Evolutionary conservation across 2,797 vertebrate species (phyloP), one percentile per base, ranked within the genome.

Genomic region (Phrynocephalus guinanensis): DNA sequence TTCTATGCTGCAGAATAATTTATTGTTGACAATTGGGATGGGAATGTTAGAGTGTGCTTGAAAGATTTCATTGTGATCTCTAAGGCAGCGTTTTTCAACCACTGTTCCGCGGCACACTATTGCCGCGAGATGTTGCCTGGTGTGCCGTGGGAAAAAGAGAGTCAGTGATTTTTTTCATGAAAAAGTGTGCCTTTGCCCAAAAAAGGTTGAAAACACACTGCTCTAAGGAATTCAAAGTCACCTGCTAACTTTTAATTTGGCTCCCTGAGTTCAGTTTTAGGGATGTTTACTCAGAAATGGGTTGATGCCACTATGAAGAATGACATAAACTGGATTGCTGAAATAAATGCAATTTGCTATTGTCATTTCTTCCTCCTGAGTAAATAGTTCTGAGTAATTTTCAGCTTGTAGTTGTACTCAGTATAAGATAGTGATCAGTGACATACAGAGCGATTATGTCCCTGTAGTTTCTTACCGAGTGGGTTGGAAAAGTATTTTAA

Each of bases 311-410:
- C 16, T 18, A 79, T 20, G 18, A 18, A 30, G 52, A 30, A 79
- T 20, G 15, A 5, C 60, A 56, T 30, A 60, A 70, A 9, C 84
- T 84, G 87, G 89, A 89, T 91, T 90, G 83, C 91, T 93, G 90
- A 89, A 91, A 85, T 82, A 92, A 91, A 86, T 70, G 89, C 90
- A 86, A 85, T 86, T 76, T 73, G 30, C 85, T 52, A 90, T 71
- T 85, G 83, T 52, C 79, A 18, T 91, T 90, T 92, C 88, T 13
- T 85, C 88, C 88, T 28, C 81, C 82, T 88, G 91, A 93, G 88
- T 28, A 83, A 15, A 89, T 77, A 91, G 52, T 88, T 92, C 86
- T 86, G 79, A 88, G 86, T 90, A 86, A 92, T 82, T 93, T 93
- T 81, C 91, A 78, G 87, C 77, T 52, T 81, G 56, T 72, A 28